Evolutionary conservation across 2,888 invertebrate genomes (phyloP), one percentile per base, ranked within the genome.

Genomic region (Leptura quadrifasciata): DNA sequence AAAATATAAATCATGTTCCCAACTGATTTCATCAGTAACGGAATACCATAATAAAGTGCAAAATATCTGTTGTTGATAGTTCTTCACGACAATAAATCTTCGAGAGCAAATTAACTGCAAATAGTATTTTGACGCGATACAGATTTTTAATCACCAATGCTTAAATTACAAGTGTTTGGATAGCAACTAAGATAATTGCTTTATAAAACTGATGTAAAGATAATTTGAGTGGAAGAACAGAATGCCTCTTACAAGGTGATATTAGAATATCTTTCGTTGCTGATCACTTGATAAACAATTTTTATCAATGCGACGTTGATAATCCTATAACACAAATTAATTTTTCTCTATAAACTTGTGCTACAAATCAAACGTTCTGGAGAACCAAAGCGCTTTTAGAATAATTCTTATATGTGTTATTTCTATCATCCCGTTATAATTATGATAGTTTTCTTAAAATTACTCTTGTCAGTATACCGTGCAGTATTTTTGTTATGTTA

Each of bases 1-100:
- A 39, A 27, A 68, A 75, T 70, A 76, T 80, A 80, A 80, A 80
- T 80, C 80, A 80, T 78, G 58, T 17, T 68, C 60, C 64, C 63
- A 58, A 64, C 72, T 57, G 80, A 80, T 80, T 72, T 57, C 78
- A 80, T 80, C 80, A 71, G 76, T 52, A 79, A 76, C 75, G 74
- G 76, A 61, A 57, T 63, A 35, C 64, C 39, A 64, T 54, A 69
- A 69, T 69, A 52, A 61, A 54, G 61, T 47, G 35, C 57, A 60
- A 73, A 73, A 65, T 73, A 58, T 73, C 39, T 57, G 57, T 57
- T 54, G 71, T 67, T 21, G 63, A 65, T 76, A 69, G 58, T 67
- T 70, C 57, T 35, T 61, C 39, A 47, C 39, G 61, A 65, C 70
- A 31, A 75, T 75, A 75, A 75, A 75, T 75, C 71, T 70, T 58